These are phyloP conservation scores for Piscicola geometra DNA, from an alignment of 2,888 invertebrate genomes.

Conservation along the genomic window DNA sequence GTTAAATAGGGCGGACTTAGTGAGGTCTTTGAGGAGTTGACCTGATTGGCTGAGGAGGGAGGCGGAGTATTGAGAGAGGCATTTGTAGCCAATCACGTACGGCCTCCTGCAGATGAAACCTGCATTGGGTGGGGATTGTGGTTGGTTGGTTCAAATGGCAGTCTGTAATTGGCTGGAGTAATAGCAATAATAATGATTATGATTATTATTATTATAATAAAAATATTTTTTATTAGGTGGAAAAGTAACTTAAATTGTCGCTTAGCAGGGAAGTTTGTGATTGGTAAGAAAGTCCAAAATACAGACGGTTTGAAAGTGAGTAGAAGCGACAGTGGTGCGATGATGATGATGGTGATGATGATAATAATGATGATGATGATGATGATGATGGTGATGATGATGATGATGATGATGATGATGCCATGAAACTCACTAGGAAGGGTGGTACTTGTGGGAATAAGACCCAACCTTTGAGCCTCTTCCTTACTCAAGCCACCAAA, in stretches of 20 bases:
- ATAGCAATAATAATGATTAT: not conserved
- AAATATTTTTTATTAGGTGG: too few species aligned
- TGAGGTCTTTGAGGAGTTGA: slow-evolving; percentile 4
- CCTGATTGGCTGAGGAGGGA: not conserved
- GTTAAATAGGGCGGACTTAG: not conserved
- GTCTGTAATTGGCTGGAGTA: too few species aligned
- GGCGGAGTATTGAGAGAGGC: slow-evolving; percentile 2
- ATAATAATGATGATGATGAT: slow-evolving; percentile 17
- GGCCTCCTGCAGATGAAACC: slow-evolving; percentile 6
- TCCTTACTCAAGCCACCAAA: not conserved
- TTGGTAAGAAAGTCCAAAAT: too few species aligned
- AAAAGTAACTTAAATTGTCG: too few species aligned
- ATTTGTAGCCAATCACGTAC: slow-evolving; percentile 1
- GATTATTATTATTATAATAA: too few species aligned
- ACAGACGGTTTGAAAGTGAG: too few species aligned
- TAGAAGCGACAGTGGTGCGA: too few species aligned
- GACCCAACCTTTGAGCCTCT: not conserved
- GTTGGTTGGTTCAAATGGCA: not conserved
- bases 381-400: slow-evolving; percentile 26
- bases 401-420: slow-evolving; percentile 28
- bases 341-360: too few species aligned
- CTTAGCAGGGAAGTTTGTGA: too few species aligned
- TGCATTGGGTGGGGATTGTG: too few species aligned
- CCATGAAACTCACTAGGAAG: not conserved
- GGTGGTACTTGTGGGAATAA: not conserved